Conservation (phyloP, 2,113 vertebrate species). For the Brachyhypopomus occidentalis region DNA sequence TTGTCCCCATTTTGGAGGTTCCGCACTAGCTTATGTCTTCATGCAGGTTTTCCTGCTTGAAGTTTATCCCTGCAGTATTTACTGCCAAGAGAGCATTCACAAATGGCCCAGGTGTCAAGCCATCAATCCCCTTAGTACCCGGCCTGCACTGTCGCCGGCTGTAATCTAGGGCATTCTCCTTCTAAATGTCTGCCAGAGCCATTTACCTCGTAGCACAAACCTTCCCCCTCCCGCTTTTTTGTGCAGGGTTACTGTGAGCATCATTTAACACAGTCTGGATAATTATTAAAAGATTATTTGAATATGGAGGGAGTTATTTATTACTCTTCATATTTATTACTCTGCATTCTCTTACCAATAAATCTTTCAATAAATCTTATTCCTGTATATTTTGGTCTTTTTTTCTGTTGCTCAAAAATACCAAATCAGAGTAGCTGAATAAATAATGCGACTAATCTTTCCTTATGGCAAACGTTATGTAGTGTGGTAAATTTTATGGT, state of each 20-base stretch:
- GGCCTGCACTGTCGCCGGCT: slow-evolving; percentile 30
- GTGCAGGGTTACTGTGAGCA: slow-evolving; percentile 57
- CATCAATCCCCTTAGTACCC: slow-evolving; percentile 39
- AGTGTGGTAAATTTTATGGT: too few relatives aligned
- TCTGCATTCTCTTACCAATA: too few relatives aligned
- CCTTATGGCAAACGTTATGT: too few relatives aligned
- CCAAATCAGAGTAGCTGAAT: too few relatives aligned
- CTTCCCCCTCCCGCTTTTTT: slow-evolving; percentile 26
- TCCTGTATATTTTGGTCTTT: background rate
- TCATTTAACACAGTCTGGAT: slow-evolving; percentile 25
- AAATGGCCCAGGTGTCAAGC: slow-evolving; percentile 43
- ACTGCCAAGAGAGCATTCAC: background rate
- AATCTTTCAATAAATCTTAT: background rate
- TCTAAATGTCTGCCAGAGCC: slow-evolving; percentile 37
- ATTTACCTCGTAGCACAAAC: slow-evolving; percentile 11
- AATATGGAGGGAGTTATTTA: background rate
- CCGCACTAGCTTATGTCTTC: background rate
- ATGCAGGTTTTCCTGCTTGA: background rate
- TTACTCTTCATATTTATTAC: too few relatives aligned
- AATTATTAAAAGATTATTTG: slow-evolving; percentile 20
- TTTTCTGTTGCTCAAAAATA: too few relatives aligned
- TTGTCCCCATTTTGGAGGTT: background rate
- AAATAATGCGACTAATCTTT: too few relatives aligned
- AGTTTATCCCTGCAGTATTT: background rate
- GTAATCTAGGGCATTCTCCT: slow-evolving; percentile 45